These are phyloP conservation scores for Ploceus nigricollis DNA, from an alignment of 2,113 vertebrate genomes.

Conservation along the genomic window DNA sequence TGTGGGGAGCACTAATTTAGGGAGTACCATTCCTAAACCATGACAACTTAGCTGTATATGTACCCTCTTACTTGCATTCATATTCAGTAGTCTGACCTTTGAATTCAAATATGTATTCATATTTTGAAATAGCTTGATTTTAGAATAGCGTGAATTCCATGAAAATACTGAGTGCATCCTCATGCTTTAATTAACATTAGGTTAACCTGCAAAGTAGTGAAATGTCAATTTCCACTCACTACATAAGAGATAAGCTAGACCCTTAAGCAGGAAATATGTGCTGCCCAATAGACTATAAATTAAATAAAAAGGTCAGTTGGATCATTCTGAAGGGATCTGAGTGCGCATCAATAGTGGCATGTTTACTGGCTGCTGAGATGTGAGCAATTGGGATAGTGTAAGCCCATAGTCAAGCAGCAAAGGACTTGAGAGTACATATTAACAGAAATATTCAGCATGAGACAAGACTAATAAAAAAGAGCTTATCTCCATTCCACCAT, in stretches of 20 bases:
- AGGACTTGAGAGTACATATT: neutral
- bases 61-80: constrained; percentile 2
- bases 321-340: neutral
- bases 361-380: neutral
- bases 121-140: constrained; percentile 23
- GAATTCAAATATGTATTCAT: constrained; percentile 24
- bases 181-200: constrained; percentile 41
- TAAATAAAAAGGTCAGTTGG: neutral
- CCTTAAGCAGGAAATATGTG: neutral
- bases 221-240: constrained; percentile 16
- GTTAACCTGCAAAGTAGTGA: neutral
- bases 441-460: neutral
- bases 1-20: neutral
- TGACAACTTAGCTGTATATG: neutral
- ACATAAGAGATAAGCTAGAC: neutral
- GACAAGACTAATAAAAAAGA: neutral
- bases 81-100: constrained; percentile 37
- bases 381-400: neutral
- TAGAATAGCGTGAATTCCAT: constrained; percentile 1
- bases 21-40: neutral
- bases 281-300: neutral
- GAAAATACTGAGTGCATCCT: constrained; percentile 11
- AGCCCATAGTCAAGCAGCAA: neutral
- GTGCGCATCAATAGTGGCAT: neutral
- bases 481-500: neutral